Evolutionary conservation across 2,113 vertebrate genomes (phyloP), one percentile per base, ranked within the genome.

Genomic region (Salvator merianae): DNA sequence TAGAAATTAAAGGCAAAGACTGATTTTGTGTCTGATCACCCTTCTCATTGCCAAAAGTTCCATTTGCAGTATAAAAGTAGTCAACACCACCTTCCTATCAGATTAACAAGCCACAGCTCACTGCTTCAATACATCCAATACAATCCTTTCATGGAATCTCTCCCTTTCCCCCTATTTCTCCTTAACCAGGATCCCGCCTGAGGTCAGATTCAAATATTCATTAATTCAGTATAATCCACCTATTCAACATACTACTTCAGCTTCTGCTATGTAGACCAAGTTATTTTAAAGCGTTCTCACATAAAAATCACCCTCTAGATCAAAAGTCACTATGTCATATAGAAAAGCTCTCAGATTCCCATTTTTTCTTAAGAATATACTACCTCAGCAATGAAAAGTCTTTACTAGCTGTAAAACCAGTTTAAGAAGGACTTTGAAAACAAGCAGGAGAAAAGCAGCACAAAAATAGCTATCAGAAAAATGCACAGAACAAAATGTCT

Each of bases 1-100:
- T 73, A 77, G 40, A 81, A 84, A 81, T 70, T 55, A 81, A 88
- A n/a, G 9, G 68, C 47, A 26, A 50, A 38, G 43, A n/a, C 32
- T 74, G 66, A 50, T 78, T 59, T 70, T 76, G 28, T 70, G 26
- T 53, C 30, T 34, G 10, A 38, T 59, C 18, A 28, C 26, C 32
- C 3, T 50, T 68, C 13, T 30, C 18, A 40, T 53, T n/a, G 30
- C 53, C 66, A 71, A 82, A 82, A 28, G 69, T 36, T 34, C n/a
- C 47, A 70, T 50, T 34, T 71, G 36, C 65, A 40, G 71, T 40
- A 50, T 38, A 77, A 59, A 69, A 78, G 73, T 73, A 13, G 82
- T 43, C 30, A 28, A 40, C 34, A 55, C 72, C 43, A 71, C 40
- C 77, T 82, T 84, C 47, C 74, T 53, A 73, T 83, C 80, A 83